Base-by-base conservation (phyloP, 2,888 invertebrate genomes). In the Chrysomela aeneicollis region DNA sequence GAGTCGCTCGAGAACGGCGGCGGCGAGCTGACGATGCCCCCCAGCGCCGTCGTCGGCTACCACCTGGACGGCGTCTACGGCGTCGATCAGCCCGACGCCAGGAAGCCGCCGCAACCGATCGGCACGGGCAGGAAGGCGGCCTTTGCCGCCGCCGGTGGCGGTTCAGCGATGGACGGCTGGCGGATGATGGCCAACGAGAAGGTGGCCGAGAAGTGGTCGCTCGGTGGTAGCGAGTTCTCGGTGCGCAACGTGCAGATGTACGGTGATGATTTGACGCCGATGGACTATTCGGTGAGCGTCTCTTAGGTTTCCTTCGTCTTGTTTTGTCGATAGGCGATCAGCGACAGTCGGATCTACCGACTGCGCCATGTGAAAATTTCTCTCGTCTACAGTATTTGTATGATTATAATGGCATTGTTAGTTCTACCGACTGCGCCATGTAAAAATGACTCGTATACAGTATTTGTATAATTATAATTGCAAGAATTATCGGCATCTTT, bases 71-170 rank as follows among this genome's bases (percentile, higher is more conserved):
- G 59, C 17, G 66, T 67, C 49, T 73, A 70, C 53, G 72, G 78
- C 26, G 26, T 26, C 26, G 26, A 26, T 26, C 26, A 26, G 26
- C 74, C 83, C 49, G 86, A 86, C 68, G 86, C 86, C 65, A 32
- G 54, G n/a, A 54, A 54, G 82, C 83, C 85, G 52, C 78, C 78
- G 18, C 82, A 79, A 65, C 93, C 94, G 57, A 94, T 94, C 79
- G 94, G 94, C 71, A 93, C 92, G 0, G 94, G 93, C 83, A 87
- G 94, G 87, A 91, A 91, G 79, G 87, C 42, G 42, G 35, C 26
- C 4, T 26, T 26, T 6, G 6, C 3, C 26, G 35, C 35, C 10
- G 26, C 4, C 4, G 32, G 76, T 10, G 79, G 75, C 62, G 58
- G 64, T 53, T 78, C 76, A 66, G 76, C 76, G 52, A 71, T 73